phyloP scores from a whole-genome alignment of 1,140 invertebrate species.

The Macrobrachium nipponense region DNA sequence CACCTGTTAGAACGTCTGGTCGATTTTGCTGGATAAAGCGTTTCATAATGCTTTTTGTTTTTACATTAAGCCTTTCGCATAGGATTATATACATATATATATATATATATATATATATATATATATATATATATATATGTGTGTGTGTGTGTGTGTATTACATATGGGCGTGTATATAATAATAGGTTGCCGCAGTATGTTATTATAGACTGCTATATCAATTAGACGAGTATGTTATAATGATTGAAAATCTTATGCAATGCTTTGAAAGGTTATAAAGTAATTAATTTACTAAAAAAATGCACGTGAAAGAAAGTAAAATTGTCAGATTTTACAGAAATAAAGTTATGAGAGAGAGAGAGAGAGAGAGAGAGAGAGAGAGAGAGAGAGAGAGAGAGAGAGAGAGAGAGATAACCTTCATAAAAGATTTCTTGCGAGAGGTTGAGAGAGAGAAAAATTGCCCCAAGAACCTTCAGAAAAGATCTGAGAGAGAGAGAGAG shows the following conservation, averaged over 20 bases:
- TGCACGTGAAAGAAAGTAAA: background rate
- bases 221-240: no score
- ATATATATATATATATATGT: conserved; percentile 21
- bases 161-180: background rate
- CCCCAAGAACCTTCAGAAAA: no score
- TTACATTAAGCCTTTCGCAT: no score
- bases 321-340: background rate
- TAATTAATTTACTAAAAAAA: background rate
- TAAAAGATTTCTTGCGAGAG: no score
- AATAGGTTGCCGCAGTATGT: no score
- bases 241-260: no score
- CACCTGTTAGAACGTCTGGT: no score
- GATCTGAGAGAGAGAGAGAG: no score
- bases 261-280: no score
- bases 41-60: no score
- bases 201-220: no score
- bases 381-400: conserved; percentile 4
- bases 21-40: no score
- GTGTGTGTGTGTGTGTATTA: background rate
- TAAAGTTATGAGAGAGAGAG: background rate
- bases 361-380: conserved; percentile 8
- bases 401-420: background rate
- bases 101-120: conserved; percentile 36
- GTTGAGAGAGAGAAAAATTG: background rate
- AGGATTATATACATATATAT: conserved; percentile 29